A percentile compares a stretch with the other conserved stretches of the same genome.
These are phyloP conservation scores for Macrosteles quadrilineatus DNA, from an alignment of 1,140 invertebrate species.

Conservation along the genomic window DNA sequence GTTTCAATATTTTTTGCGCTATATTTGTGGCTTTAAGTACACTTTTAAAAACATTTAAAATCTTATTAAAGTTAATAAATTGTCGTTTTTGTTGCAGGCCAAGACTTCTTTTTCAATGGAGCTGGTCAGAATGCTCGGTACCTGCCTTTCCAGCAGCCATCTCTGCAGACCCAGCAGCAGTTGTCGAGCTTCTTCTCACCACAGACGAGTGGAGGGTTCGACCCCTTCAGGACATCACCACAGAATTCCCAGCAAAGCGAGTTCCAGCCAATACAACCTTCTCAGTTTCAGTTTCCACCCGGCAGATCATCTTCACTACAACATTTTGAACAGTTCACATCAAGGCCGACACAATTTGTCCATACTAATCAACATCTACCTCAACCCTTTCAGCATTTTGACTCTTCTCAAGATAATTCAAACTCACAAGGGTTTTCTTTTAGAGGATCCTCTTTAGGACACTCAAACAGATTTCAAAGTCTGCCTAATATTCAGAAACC, in stretches of 20 bases:
- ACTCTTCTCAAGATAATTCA: background rate
- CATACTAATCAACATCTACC: constrained; percentile 41
- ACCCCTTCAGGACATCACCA: constrained; percentile 32
- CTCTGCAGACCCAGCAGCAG: constrained; percentile 32
- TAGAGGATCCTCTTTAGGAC: background rate
- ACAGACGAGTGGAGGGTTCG: constrained; percentile 30
- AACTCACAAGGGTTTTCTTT: constrained; percentile 22
- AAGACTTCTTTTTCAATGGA: constrained; percentile 38
- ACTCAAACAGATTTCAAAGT: constrained; percentile 22
- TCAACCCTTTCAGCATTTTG: constrained; percentile 40
- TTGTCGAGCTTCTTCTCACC: constrained; percentile 36
- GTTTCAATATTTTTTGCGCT: too few species aligned
- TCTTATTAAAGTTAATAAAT: too few species aligned
- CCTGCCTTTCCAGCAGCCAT: constrained; percentile 34
- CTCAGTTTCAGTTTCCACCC: constrained; percentile 19
- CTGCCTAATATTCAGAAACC: constrained; percentile 21
- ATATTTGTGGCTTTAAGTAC: too few species aligned
- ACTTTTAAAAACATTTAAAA: too few species aligned
- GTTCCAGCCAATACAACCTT: constrained; percentile 29
- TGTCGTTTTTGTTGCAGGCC: constrained; percentile 37
- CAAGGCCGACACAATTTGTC: constrained; percentile 28
- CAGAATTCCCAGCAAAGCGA: constrained; percentile 15
- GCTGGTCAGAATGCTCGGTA: constrained; percentile 32
- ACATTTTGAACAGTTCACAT: constrained; percentile 12
- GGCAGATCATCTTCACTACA: background rate